Evolutionary conservation across 2,888 invertebrate genomes (phyloP), one percentile per base, ranked within the genome.

Genomic region (Anarsia innoxiella): DNA sequence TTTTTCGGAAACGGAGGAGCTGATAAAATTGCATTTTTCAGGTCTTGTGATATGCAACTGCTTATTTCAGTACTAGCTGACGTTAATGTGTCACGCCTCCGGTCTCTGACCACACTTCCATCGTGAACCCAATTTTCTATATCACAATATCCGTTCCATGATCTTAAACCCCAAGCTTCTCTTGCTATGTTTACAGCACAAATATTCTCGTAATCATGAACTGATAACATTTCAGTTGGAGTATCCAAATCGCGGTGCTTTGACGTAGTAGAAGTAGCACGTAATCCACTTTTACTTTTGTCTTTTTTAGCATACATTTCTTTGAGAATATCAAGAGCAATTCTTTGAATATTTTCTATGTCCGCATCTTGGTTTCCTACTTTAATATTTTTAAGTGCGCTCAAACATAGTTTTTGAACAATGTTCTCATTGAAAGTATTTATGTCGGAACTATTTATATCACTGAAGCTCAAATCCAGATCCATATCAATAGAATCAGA

Each of bases 151-250:
- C 88, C 88, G 53, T 87, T 87, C 89, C 89, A 90, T 23, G 89
- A 89, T 27, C 89, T 76, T 33, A 89, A 68, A 0, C 89, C 89
- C 88, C 88, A 88, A 10, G 88, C 87, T 58, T 89, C 89, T 43
- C 89, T 71, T 2, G 89, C 88, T 37, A 90, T 88, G 49, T 89
- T 89, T 3, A 89, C 83, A 1, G 89, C 88, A 56, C 89, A 89
- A 45, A 89, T 86, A 55, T 89, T 90, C 62, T 89, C 89, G 53
- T 90, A 90, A 55, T 90, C 89, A 51, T 89, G 89, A 31, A 89
- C 87, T 3, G 89, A 88, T 34, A 88, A 68, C 12, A 87, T 75
- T 57, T 88, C 88, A 26, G 88, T 83, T n/a, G 86, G 85, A 19
- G 86, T 86, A 41, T 86, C 85, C 31, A 78, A 55, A 53, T 86